A percentile compares a stretch with the other conserved stretches of the same genome.
These are phyloP conservation scores for Parauchenoglanis punctatus DNA, from an alignment of 2,797 vertebrate genomes.

Conservation along the genomic window DNA sequence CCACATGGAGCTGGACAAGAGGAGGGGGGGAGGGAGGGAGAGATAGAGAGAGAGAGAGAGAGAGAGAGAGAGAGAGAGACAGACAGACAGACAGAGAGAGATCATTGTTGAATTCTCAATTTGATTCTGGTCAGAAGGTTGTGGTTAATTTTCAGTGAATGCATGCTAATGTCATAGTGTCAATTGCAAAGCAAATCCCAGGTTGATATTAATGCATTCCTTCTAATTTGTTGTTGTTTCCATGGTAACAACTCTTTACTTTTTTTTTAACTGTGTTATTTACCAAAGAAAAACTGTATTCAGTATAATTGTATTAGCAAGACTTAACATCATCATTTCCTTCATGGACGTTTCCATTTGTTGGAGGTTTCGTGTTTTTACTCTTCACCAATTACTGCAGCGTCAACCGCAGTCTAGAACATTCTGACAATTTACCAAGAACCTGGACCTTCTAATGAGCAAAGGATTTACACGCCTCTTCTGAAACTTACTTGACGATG, in stretches of 20 bases:
- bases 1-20: slow-evolving; percentile 80
- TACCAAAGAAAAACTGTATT: not conserved
- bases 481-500: slow-evolving; percentile 72
- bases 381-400: slow-evolving; percentile 27
- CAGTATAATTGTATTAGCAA: too few relatives aligned
- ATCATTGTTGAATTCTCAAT: not conserved
- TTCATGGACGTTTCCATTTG: not conserved
- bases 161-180: not conserved
- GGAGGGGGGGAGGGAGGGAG: not conserved
- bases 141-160: not conserved
- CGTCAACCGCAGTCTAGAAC: slow-evolving; percentile 3
- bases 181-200: not conserved
- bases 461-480: not conserved
- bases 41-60: not conserved
- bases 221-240: not conserved
- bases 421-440: not conserved
- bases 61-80: not conserved
- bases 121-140: not conserved
- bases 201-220: not conserved
- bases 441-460: slow-evolving; percentile 23
- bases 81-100: not conserved
- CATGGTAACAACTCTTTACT: not conserved
- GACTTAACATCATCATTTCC: not conserved
- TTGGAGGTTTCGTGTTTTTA: not conserved
- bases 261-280: not conserved